These are phyloP conservation scores for Sphinx pinastri DNA, from an alignment of 2,888 invertebrate species.

Conservation along the genomic window DNA sequence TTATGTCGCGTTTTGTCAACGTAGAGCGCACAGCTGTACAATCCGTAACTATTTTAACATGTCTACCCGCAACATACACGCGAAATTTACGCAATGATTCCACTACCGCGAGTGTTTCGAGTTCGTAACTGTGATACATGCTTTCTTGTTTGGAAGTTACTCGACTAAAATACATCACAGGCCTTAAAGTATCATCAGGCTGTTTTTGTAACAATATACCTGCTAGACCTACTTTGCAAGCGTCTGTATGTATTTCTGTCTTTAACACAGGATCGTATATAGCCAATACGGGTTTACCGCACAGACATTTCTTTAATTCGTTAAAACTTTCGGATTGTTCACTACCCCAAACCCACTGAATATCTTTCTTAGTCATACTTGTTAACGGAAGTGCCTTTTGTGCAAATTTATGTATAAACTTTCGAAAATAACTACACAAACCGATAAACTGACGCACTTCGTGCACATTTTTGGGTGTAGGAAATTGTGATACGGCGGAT, in stretches of 20 bases:
- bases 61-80: background rate
- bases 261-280: background rate
- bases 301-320: background rate
- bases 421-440: background rate
- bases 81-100: slow-evolving; percentile 1
- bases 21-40: background rate
- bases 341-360: background rate
- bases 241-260: too few species aligned
- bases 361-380: background rate
- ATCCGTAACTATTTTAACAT: background rate
- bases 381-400: background rate
- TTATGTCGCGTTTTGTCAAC: slow-evolving; percentile 1
- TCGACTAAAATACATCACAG: slow-evolving; percentile 1
- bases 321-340: background rate
- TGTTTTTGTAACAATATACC: too few species aligned
- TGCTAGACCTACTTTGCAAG: too few species aligned
- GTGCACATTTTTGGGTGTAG: background rate
- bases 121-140: slow-evolving; percentile 2
- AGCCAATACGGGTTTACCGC: background rate
- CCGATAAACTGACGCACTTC: background rate
- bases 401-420: background rate
- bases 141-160: background rate
- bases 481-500: background rate
- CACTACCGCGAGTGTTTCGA: background rate
- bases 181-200: background rate